Conservation (phyloP, 2,888 invertebrate genomes). For the Macaria liturata region DNA sequence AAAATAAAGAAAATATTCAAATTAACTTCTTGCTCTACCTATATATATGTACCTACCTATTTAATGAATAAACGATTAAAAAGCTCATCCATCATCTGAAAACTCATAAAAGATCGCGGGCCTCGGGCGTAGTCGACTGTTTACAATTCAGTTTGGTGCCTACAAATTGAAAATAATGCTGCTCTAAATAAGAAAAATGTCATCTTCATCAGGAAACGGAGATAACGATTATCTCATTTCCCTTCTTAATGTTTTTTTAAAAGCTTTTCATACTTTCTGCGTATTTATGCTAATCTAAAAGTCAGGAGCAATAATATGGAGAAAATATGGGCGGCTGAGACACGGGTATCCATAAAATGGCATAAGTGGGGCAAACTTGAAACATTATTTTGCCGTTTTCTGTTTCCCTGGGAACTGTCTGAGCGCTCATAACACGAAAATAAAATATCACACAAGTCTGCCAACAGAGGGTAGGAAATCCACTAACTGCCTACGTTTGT, state of each 20-base stretch:
- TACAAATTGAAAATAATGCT: slow-evolving; percentile 35
- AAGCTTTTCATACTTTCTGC: slow-evolving; percentile 58
- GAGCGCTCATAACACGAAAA: slow-evolving; percentile 37
- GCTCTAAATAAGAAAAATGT: slow-evolving; percentile 40
- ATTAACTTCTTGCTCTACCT: too few relatives aligned
- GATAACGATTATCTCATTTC: slow-evolving; percentile 50
- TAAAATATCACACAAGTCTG: slow-evolving; percentile 25
- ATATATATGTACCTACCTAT: too few relatives aligned
- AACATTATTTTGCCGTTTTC: slow-evolving; percentile 59
- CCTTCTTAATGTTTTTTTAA: slow-evolving; percentile 55
- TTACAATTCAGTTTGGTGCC: slow-evolving; percentile 7
- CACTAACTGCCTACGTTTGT: slow-evolving; percentile 3
- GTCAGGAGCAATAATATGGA: slow-evolving; percentile 58
- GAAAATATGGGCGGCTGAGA: slow-evolving; percentile 54
- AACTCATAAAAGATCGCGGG: background rate
- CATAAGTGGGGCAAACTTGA: slow-evolving; percentile 59
- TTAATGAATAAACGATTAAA: too few relatives aligned
- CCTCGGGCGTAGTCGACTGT: background rate
- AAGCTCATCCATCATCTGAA: background rate
- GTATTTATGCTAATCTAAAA: slow-evolving; percentile 62
- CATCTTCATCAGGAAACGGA: slow-evolving; percentile 45
- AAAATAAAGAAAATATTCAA: too few relatives aligned
- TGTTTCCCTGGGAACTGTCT: slow-evolving; percentile 42
- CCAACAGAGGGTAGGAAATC: slow-evolving; percentile 2
- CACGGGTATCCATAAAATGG: slow-evolving; percentile 58